phyloP scores from a whole-genome alignment of 2,888 invertebrate species.

The Parthenolecanium corni region DNA sequence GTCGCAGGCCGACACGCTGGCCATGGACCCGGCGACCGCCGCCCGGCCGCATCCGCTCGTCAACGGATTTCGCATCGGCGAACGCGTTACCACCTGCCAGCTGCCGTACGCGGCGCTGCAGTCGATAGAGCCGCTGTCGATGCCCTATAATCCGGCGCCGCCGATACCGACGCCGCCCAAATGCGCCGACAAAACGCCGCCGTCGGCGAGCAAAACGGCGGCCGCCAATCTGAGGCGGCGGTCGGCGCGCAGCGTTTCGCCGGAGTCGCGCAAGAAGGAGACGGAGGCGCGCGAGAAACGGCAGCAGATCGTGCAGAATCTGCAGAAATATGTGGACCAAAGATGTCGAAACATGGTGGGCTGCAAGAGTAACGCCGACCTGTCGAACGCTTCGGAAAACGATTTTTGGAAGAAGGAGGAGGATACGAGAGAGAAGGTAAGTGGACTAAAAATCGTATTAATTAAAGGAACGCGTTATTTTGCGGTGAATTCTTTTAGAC shows the following conservation, averaged over 20 bases:
- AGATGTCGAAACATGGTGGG: neutral
- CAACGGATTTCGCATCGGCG: slow-evolving; percentile 37
- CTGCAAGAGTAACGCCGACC: slow-evolving; percentile 23
- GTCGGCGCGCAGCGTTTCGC: slow-evolving; percentile 26
- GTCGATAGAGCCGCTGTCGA: slow-evolving; percentile 20
- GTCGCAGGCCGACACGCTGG: slow-evolving; percentile 33
- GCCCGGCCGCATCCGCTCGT: neutral
- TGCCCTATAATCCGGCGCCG: slow-evolving; percentile 16
- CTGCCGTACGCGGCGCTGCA: slow-evolving; percentile 26
- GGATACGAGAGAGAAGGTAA: slow-evolving; percentile 7
- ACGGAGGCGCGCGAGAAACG: slow-evolving; percentile 17
- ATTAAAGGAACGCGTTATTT: neutral
- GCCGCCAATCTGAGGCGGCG: slow-evolving; percentile 9
- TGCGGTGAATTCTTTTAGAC: neutral
- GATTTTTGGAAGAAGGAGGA: slow-evolving; percentile 23
- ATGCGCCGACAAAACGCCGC: neutral
- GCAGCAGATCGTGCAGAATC: slow-evolving; percentile 17
- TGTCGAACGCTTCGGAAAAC: slow-evolving; percentile 11
- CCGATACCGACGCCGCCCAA: neutral
- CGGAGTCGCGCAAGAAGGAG: slow-evolving; percentile 24
- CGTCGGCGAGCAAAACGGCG: neutral
- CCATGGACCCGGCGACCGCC: slow-evolving; percentile 19
- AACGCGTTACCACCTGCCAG: slow-evolving; percentile 34
- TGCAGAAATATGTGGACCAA: slow-evolving; percentile 21
- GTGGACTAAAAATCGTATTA: neutral